Evolutionary conservation across 2,888 invertebrate genomes (phyloP), one percentile per base, ranked within the genome.

Genomic region (Embidobia sp.): DNA sequence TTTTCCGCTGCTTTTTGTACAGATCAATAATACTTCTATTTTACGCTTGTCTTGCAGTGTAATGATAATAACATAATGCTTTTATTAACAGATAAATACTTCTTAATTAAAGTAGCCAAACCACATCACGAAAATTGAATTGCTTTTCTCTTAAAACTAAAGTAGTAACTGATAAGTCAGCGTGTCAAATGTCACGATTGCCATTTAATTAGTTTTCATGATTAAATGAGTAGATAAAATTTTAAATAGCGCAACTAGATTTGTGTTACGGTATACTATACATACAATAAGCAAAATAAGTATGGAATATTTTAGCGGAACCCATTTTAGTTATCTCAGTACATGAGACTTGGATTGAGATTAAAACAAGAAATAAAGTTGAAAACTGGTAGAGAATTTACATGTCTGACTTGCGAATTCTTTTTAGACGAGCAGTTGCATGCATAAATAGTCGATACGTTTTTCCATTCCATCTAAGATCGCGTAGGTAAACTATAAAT

Each of bases 1-100:
- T 73, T 77, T 72, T 66, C 66, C 53, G 66, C 59, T 59, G 66
- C 53, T 64, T 73, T 73, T 72, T 73, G 40, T 42, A 22, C 49
- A 57, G 49, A 73, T 73, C 72, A 55, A 73, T 73, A 63, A 33
- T 64, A 48, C 40, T 33, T 49, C 42, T 33, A 73, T 73, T 73
- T 73, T 64, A 73, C 72, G 57, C 61, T 63, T 63, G 46, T 48
- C 61, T 35, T 53, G 46, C 70, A 61, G 37, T 31, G 31, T 22
- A 51, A 53, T 53, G 19, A 61, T 61, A 46, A 70, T 51, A 49
- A 69, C 27, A 35, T 44, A 44, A 51, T 53, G 22, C 18, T 49
- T 53, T 49, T 42, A 53, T 53, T 53, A 46, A 46, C 35, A 6
- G n/a, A 31, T 4, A 31, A 18, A 51, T 49, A 22, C 40, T 51